Evolutionary conservation across 2,113 vertebrate species (phyloP).

Genomic region (Amphiprion ocellaris): DNA sequence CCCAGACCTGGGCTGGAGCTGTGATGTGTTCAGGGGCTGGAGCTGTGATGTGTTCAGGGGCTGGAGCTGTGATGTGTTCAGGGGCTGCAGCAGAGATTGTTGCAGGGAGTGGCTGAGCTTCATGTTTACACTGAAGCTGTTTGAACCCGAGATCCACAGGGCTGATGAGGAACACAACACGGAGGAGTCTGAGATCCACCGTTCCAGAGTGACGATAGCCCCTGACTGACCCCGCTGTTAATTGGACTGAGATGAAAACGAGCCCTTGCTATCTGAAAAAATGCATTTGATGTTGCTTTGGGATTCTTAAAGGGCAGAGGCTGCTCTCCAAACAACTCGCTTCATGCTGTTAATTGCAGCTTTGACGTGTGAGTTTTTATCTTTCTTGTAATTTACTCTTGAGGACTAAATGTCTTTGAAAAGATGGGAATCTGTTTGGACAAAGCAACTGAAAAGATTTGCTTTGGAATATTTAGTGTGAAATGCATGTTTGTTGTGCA

Average conservation of each 20-base stretch:
- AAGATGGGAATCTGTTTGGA: slow-evolving; percentile 1
- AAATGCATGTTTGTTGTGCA: not conserved
- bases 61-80: slow-evolving; percentile 41
- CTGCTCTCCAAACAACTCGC: slow-evolving; percentile 44
- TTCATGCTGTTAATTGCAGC: slow-evolving; percentile 42
- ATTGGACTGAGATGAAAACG: slow-evolving; percentile 63
- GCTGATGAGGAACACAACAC: slow-evolving; percentile 50
- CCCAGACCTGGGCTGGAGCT: too few relatives aligned
- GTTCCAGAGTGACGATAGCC: slow-evolving; percentile 63
- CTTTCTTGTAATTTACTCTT: slow-evolving; percentile 25
- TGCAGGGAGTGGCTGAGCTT: slow-evolving; percentile 43
- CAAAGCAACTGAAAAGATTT: not conserved
- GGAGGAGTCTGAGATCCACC: slow-evolving; percentile 33
- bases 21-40: too few relatives aligned
- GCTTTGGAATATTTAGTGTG: not conserved
- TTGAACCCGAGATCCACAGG: slow-evolving; percentile 64
- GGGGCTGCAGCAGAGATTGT: slow-evolving; percentile 26
- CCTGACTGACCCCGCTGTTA: slow-evolving; percentile 57
- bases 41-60: not conserved
- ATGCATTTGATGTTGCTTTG: slow-evolving; percentile 65
- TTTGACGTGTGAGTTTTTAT: slow-evolving; percentile 41
- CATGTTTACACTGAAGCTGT: slow-evolving; percentile 70
- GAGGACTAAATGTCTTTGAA: slow-evolving; percentile 22
- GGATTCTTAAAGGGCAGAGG: slow-evolving; percentile 26
- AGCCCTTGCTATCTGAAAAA: slow-evolving; percentile 45